A percentile compares a stretch with the other conserved stretches of the same genome.
phyloP scores from a whole-genome alignment of 2,888 invertebrate species.

The Dryomyza anilis region DNA sequence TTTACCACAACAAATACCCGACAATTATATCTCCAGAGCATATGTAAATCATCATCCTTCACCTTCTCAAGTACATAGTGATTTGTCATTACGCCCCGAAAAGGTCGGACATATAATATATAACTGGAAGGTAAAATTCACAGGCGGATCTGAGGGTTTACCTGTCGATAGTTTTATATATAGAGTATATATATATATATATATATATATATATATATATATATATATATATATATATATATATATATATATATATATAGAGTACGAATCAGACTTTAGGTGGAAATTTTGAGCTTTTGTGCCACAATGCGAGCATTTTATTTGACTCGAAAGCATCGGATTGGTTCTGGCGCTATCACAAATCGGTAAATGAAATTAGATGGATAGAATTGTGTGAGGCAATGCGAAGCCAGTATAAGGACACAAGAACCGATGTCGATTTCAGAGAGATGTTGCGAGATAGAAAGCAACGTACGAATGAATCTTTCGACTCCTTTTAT shows the following conservation, averaged over 20 bases:
- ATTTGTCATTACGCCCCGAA: too few species aligned
- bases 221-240: too few species aligned
- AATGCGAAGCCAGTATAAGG: background rate
- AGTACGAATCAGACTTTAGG: background rate
- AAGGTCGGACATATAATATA: background rate
- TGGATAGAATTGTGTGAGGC: background rate
- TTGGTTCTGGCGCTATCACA: background rate
- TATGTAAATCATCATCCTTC: too few species aligned
- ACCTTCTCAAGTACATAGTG: too few species aligned
- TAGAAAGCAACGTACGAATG: too few species aligned
- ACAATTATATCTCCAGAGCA: too few species aligned
- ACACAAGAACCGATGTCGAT: background rate
- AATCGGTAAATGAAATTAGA: too few species aligned
- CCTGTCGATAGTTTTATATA: background rate
- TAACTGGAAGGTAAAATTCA: slow-evolving; percentile 1
- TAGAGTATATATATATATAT: too few species aligned
- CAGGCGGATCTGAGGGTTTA: background rate
- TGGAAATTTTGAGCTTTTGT: background rate
- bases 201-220: too few species aligned
- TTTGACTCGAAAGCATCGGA: background rate
- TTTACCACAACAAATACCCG: too few species aligned
- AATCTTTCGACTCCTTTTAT: too few species aligned
- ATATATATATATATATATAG: too few species aligned
- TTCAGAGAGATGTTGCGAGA: background rate
- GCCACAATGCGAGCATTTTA: background rate